phyloP scores from a whole-genome alignment of 2,113 vertebrate genomes.

The Leiothrix lutea region DNA sequence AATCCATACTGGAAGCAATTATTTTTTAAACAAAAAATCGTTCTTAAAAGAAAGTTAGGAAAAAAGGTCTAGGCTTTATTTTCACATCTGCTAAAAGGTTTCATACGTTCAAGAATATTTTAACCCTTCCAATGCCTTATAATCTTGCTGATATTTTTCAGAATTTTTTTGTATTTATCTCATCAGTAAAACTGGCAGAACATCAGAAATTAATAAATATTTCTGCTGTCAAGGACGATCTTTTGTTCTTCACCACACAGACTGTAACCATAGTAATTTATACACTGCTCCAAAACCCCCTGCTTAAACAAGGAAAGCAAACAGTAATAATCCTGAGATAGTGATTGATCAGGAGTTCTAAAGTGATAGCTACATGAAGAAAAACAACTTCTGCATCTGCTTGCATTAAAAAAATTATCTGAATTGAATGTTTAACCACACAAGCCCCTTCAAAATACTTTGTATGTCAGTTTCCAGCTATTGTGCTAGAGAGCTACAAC shows the following conservation, averaged over 20 bases:
- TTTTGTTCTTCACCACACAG: background rate
- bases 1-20: background rate
- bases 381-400: background rate
- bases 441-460: background rate
- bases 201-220: background rate
- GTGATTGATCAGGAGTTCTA: background rate
- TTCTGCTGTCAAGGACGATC: background rate
- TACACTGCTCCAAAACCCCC: background rate
- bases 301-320: background rate
- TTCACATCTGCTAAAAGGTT: background rate
- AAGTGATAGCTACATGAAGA: background rate
- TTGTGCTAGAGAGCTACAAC: background rate
- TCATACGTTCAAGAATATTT: background rate
- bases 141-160: background rate
- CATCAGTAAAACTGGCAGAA: background rate
- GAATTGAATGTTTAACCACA: background rate
- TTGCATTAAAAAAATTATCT: background rate
- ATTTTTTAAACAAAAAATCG: background rate
- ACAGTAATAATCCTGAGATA: background rate
- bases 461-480: background rate
- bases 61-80: background rate
- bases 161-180: background rate
- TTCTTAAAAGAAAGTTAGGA: background rate
- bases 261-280: background rate
- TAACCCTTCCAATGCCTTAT: background rate